phyloP scores from a whole-genome alignment of 2,888 invertebrate genomes.

The Amblyteles armatorius region DNA sequence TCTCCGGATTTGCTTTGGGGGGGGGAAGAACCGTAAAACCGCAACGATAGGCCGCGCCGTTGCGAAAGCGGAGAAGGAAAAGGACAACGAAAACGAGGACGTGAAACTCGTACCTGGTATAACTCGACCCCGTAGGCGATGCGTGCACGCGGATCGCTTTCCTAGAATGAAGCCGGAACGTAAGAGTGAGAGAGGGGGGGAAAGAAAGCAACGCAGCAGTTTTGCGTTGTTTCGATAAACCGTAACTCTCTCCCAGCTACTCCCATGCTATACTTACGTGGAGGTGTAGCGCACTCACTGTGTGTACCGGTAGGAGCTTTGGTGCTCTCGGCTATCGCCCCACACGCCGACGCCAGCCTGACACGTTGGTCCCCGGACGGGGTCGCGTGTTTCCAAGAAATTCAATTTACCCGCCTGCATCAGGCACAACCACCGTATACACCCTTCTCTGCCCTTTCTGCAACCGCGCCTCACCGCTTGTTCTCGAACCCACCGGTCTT shows the following conservation, averaged over 20 bases:
- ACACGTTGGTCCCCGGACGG: conserved; percentile 26
- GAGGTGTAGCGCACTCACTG: background rate
- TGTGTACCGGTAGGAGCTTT: conserved; percentile 35
- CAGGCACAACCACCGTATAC: conserved; percentile 16
- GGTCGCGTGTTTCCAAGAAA: conserved; percentile 56
- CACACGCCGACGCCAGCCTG: background rate
- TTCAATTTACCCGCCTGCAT: conserved; percentile 46
- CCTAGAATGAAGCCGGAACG: background rate
- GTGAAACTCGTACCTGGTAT: conserved; percentile 50
- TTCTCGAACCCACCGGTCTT: background rate
- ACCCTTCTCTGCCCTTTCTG: background rate
- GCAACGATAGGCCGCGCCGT: background rate
- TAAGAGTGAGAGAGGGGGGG: background rate
- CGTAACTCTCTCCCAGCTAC: conserved; percentile 36
- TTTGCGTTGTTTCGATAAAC: conserved; percentile 45
- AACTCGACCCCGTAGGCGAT: conserved; percentile 36
- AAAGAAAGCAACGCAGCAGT: conserved; percentile 19
- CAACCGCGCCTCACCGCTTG: conserved; percentile 6
- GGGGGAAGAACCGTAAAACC: conserved; percentile 25
- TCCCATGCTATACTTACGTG: conserved; percentile 20
- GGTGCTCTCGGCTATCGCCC: background rate
- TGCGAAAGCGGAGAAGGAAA: background rate
- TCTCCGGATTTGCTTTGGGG: conserved; percentile 5
- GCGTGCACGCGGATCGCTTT: conserved; percentile 32
- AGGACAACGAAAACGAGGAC: conserved; percentile 27